Evolutionary conservation across 2,888 invertebrate genomes (phyloP), one percentile per base, ranked within the genome.

Genomic region (Tiliacea citrago): DNA sequence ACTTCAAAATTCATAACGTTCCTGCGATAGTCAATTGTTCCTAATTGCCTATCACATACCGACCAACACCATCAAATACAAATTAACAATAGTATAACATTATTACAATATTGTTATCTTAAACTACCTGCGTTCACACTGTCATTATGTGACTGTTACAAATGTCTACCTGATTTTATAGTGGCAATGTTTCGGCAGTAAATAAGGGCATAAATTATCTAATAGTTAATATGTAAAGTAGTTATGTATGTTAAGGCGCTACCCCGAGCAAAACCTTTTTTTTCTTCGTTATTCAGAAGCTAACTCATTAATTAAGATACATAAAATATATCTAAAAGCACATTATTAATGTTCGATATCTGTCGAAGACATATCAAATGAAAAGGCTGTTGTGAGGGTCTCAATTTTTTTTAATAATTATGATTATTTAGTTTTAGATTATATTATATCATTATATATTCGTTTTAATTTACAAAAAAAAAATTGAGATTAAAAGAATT

Each of bases 41-140:
- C 4, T 62, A 72, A 72, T 73, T 39, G 29, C 24, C 47, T 16
- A 45, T 63, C 42, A 63, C 16, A 24, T 49, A 58, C 66, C 39
- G 35, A 60, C 21, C 35, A 51, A 60, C 29, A 47, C 18, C 2
- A n/a, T 61, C 2, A 57, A 12, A 35, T 24, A 42, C 13, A 55
- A 67, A 75, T 66, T 42, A 66, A 66, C 66, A 66, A 29, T 35
- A 18, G n/a, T 61, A 35, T 13, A 10, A 24, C n/a, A 39, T 29
- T 18, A 60, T 65, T 66, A 75, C 47, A 55, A 51, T 75, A 67
- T 57, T 47, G 55, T 75, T 75, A 68, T 75, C 75, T 35, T 12
- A 42, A 75, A 60, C 65, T 35, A 35, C 29, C 16, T 2, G 16
- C 16, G 16, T 53, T 47, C n/a, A 63, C 57, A n/a, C 16, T 65